Conservation (phyloP, 2,888 invertebrate species). For the Trichopria drosophilae region DNA sequence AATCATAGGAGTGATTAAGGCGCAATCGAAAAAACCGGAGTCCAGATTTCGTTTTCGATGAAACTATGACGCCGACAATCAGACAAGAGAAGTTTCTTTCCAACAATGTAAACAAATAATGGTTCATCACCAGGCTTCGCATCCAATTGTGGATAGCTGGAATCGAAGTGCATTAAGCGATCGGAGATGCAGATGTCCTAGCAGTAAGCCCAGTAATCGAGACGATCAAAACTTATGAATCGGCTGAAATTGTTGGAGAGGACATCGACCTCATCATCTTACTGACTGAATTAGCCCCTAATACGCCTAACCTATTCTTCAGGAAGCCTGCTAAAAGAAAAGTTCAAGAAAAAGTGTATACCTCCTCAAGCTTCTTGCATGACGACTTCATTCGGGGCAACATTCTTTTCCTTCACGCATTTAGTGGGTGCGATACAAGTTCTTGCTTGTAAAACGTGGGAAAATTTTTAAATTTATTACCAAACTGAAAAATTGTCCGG, state of each 20-base stretch:
- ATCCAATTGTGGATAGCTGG: conserved; percentile 48
- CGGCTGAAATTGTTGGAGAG: conserved; percentile 3
- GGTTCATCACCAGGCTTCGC: conserved; percentile 46
- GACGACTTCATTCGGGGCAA: background rate
- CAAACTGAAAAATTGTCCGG: background rate
- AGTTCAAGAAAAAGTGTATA: conserved; percentile 2
- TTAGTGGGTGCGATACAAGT: no score
- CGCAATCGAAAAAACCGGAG: conserved; percentile 51
- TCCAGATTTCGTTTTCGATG: conserved; percentile 50
- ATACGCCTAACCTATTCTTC: background rate
- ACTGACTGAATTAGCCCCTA: background rate
- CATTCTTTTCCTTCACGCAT: conserved; percentile 9
- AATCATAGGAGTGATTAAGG: conserved; percentile 51
- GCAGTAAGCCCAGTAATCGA: conserved; percentile 42
- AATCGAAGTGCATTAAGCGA: conserved; percentile 51
- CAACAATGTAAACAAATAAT: conserved; percentile 37
- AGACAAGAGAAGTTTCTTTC: conserved; percentile 36
- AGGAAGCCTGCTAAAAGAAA: background rate
- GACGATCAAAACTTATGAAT: background rate
- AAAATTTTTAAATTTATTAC: conserved; percentile 3
- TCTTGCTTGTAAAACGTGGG: no score
- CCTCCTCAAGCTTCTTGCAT: background rate
- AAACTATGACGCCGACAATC: conserved; percentile 46
- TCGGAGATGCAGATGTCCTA: conserved; percentile 52
- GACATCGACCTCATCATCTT: conserved; percentile 2